Percentiles rank a stretch among this genome's conserved stretches.
These are phyloP conservation scores for Trachymyrmex cornetzi DNA, from an alignment of 1,140 invertebrate genomes.

Conservation along the genomic window DNA sequence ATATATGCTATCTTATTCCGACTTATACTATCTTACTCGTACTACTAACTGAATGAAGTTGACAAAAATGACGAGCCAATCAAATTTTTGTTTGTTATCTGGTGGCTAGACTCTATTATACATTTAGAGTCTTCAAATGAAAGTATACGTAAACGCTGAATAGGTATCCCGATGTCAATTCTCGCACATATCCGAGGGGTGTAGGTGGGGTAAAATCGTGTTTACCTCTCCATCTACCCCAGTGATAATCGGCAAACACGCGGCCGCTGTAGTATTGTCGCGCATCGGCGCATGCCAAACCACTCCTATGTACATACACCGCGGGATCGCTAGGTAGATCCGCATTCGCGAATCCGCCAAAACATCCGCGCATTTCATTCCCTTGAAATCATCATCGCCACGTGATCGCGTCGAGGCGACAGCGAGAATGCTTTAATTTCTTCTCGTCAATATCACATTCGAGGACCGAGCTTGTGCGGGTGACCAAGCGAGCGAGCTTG, in stretches of 20 bases:
- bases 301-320: slow-evolving; percentile 60
- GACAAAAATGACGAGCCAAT: too few relatives aligned
- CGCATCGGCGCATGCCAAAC: slow-evolving; percentile 78
- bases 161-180: not conserved
- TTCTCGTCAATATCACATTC: slow-evolving; percentile 10
- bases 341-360: slow-evolving; percentile 71
- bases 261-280: slow-evolving; percentile 78
- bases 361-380: slow-evolving; percentile 33
- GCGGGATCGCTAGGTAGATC: slow-evolving; percentile 66
- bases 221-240: slow-evolving; percentile 79
- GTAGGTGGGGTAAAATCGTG: slow-evolving; percentile 75
- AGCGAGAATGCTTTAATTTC: not conserved
- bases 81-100: too few relatives aligned
- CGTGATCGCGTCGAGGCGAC: not conserved
- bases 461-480: not conserved
- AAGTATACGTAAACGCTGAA: slow-evolving; percentile 5
- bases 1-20: not conserved
- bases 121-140: too few relatives aligned
- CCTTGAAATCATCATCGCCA: not conserved
- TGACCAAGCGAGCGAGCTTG: not conserved
- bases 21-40: too few relatives aligned
- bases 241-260: slow-evolving; percentile 81
- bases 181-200: slow-evolving; percentile 13
- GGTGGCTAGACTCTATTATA: not conserved
- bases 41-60: too few relatives aligned